Evolutionary conservation across 2,113 vertebrate species (phyloP), one percentile per base, ranked within the genome.

Genomic region (Daphoenositta chrysoptera): DNA sequence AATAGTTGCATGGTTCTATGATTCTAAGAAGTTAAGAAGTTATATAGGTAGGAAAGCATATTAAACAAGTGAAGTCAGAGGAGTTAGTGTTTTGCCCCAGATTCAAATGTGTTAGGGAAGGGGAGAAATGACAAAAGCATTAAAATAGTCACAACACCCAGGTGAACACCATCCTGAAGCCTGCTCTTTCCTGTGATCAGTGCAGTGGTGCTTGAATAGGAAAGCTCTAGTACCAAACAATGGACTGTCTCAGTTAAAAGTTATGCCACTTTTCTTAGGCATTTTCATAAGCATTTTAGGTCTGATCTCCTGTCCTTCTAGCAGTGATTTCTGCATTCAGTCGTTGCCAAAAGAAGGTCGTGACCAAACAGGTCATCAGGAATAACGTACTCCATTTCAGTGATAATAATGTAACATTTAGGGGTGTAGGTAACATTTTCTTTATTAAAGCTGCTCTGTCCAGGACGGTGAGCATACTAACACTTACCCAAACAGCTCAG

Each of bases 81-180:
- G 5, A 45, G 23, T 47, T 68, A 24, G 7, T 28, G 1, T 56
- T 78, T 11, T 1, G 3, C 2, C 2, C 17, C 17, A 40, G 22
- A 66, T 60, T 78, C 27, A 44, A 31, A 40, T 44, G 19, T 35
- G 7, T 77, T 87, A 66, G 1, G 4, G 40, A 65, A 78, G 13
- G n/a, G 20, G 3, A 86, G 39, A 73, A 81, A 70, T 14, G 16
- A 72, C 33, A 51, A 47, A 27, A 66, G 2, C 17, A 33, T 30
- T 63, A 57, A 57, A 70, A 73, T 37, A 50, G 16, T 35, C 14
- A 81, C 39, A 58, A 37, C 6, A 78, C 10, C 2, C 26, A 73
- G 72, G 66, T 33, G 51, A 66, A 11, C n/a, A 58, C 7, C 5
- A 10, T 56, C 5, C 13, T 69, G 50, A 85, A 80, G 8, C 19